Evolutionary conservation across 2,888 invertebrate genomes (phyloP).

Genomic region (Muscina levida): DNA sequence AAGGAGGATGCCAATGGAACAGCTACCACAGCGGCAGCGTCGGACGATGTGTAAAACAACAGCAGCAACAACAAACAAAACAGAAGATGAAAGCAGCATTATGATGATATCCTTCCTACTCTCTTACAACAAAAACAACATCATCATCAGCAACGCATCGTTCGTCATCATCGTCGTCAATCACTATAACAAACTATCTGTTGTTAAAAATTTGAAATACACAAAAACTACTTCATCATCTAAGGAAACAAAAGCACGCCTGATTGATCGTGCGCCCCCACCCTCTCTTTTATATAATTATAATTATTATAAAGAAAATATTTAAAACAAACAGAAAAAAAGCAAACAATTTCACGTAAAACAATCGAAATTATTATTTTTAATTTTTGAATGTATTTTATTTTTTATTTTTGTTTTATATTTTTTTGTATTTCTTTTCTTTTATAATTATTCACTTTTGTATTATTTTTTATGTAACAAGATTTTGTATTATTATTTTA

Average conservation of each 20-base stretch:
- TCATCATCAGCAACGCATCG: too few relatives aligned
- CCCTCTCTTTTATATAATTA: conserved; percentile 36
- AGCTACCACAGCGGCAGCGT: conserved; percentile 66
- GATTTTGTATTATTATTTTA: conserved; percentile 22
- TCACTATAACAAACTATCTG: conserved; percentile 4
- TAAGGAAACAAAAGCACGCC: conserved; percentile 18
- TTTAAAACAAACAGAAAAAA: neutral
- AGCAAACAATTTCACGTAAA: conserved; percentile 34
- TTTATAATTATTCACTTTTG: conserved; percentile 32
- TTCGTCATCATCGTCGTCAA: too few relatives aligned
- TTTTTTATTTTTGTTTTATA: conserved; percentile 32
- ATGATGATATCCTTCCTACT: conserved; percentile 3
- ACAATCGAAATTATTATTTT: conserved; percentile 35
- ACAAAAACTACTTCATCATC: conserved; percentile 30
- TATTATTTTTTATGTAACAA: conserved; percentile 33
- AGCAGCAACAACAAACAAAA: conserved; percentile 68
- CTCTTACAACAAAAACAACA: conserved; percentile 5
- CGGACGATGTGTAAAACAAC: conserved; percentile 76
- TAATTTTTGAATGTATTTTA: conserved; percentile 40
- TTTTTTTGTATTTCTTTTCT: conserved; percentile 47
- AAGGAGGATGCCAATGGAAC: conserved; percentile 68
- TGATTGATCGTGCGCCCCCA: conserved; percentile 20
- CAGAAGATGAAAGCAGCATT: conserved; percentile 5
- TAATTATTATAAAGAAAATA: conserved; percentile 31
- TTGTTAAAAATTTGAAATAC: conserved; percentile 9